phyloP scores from a whole-genome alignment of 2,888 invertebrate genomes.

The Microplitis deprimator region DNA sequence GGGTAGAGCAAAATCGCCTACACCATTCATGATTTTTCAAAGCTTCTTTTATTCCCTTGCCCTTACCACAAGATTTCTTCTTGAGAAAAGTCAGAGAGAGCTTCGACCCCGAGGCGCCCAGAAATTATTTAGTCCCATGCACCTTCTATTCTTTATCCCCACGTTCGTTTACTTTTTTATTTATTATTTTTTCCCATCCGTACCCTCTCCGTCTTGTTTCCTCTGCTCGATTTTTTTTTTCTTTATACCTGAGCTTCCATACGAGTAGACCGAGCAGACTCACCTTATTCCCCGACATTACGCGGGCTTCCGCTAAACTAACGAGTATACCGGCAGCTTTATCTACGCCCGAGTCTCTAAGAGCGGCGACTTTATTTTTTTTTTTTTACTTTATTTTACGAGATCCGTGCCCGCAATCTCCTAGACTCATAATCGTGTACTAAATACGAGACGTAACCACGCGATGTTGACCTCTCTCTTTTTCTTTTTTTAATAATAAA shows the following conservation, averaged over 20 bases:
- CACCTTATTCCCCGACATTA: conserved; percentile 42
- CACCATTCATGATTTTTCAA: conserved; percentile 61
- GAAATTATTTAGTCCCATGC: conserved; percentile 50
- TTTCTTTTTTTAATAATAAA: conserved; percentile 2
- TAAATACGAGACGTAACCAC: conserved; percentile 23
- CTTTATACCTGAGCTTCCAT: conserved; percentile 16
- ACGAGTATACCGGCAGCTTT: conserved; percentile 34
- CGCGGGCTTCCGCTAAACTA: conserved; percentile 36
- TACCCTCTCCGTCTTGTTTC: not conserved
- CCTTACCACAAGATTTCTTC: conserved; percentile 12
- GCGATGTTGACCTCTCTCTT: conserved; percentile 25
- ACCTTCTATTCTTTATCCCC: conserved; percentile 35
- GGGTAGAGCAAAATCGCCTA: conserved; percentile 46
- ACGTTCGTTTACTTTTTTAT: conserved; percentile 29
- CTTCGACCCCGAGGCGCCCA: conserved; percentile 39
- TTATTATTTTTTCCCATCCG: conserved; percentile 21
- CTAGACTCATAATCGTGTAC: conserved; percentile 25
- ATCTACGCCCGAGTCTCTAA: conserved; percentile 18
- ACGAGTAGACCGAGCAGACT: not conserved
- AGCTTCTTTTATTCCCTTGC: conserved; percentile 49
- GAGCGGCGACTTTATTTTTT: conserved; percentile 7
- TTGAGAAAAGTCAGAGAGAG: conserved; percentile 18
- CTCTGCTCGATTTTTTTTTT: conserved; percentile 19
- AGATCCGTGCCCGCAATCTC: conserved; percentile 32
- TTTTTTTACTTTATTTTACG: conserved; percentile 15